Conservation (phyloP, 2,888 invertebrate genomes). For the Hirtodrosophila cameraria region DNA sequence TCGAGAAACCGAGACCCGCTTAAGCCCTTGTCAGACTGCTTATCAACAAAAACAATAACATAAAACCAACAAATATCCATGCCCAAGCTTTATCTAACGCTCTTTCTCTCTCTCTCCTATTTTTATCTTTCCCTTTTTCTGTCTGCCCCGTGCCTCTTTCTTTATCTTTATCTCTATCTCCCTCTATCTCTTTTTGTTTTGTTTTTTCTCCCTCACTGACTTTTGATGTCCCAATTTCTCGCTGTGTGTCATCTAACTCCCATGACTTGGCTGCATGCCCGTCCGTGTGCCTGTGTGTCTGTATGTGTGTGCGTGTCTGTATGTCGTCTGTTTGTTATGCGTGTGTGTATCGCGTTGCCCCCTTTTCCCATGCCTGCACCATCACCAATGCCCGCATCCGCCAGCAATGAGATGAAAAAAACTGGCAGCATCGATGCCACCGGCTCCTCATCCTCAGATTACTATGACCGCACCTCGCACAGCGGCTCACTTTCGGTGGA, state of each 20-base stretch:
- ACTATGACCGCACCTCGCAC: constrained; percentile 72
- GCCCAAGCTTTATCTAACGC: constrained; percentile 70
- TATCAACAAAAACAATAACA: constrained; percentile 47
- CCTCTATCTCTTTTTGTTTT: constrained; percentile 21
- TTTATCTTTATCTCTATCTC: constrained; percentile 27
- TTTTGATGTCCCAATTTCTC: constrained; percentile 15
- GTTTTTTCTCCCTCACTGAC: constrained; percentile 25
- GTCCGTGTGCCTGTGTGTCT: constrained; percentile 5
- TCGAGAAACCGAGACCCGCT: constrained; percentile 43
- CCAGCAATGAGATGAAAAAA: constrained; percentile 69
- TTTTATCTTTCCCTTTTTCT: constrained; percentile 29
- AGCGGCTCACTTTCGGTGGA: constrained; percentile 83
- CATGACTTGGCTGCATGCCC: constrained; percentile 12
- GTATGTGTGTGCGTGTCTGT: constrained; percentile 6
- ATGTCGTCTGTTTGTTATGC: not conserved
- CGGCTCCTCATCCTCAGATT: constrained; percentile 70
- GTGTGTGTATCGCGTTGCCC: constrained; percentile 12
- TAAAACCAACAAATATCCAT: constrained; percentile 39
- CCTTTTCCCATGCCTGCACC: constrained; percentile 21
- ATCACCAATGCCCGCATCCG: not conserved
- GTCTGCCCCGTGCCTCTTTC: constrained; percentile 31
- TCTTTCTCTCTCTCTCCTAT: constrained; percentile 29
- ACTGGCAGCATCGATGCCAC: constrained; percentile 74
- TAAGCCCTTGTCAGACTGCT: constrained; percentile 58
- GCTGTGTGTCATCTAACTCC: constrained; percentile 17